phyloP scores from a whole-genome alignment of 2,113 vertebrate genomes.

The Pygoscelis adeliae region DNA sequence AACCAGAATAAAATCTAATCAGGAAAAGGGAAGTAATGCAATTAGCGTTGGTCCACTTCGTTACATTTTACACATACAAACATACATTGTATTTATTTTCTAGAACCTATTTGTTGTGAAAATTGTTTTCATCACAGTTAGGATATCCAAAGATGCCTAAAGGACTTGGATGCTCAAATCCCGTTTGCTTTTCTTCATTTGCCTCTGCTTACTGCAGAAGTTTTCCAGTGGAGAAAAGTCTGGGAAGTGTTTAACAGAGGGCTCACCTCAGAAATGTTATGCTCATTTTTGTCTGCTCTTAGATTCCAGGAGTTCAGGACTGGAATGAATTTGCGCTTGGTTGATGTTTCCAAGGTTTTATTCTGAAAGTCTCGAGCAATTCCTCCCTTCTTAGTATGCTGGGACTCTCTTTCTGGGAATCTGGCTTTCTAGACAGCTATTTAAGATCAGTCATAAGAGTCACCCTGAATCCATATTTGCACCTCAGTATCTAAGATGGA shows the following conservation, averaged over 20 bases:
- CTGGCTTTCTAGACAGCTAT: not conserved
- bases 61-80: not conserved
- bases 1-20: not conserved
- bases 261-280: slow-evolving; percentile 20
- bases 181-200: slow-evolving; percentile 10
- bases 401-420: not conserved
- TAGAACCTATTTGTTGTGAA: not conserved
- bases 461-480: not conserved
- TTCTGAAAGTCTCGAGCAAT: not conserved
- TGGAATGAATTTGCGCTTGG: slow-evolving; percentile 5
- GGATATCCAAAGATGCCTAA: not conserved
- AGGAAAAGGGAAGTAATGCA: not conserved
- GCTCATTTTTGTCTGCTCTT: not conserved
- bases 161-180: not conserved
- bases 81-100: not conserved
- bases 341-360: not conserved
- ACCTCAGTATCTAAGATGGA: not conserved
- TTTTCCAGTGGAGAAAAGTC: slow-evolving; percentile 1
- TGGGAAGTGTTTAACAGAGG: slow-evolving; percentile 18
- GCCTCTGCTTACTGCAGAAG: not conserved
- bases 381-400: not conserved
- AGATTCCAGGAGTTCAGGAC: not conserved
- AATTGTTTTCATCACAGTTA: slow-evolving; percentile 1
- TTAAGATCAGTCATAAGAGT: not conserved
- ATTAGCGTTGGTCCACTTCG: not conserved